These are phyloP conservation scores for Phrynosoma blainvillii DNA, from an alignment of 2,113 vertebrate genomes.

Conservation along the genomic window DNA sequence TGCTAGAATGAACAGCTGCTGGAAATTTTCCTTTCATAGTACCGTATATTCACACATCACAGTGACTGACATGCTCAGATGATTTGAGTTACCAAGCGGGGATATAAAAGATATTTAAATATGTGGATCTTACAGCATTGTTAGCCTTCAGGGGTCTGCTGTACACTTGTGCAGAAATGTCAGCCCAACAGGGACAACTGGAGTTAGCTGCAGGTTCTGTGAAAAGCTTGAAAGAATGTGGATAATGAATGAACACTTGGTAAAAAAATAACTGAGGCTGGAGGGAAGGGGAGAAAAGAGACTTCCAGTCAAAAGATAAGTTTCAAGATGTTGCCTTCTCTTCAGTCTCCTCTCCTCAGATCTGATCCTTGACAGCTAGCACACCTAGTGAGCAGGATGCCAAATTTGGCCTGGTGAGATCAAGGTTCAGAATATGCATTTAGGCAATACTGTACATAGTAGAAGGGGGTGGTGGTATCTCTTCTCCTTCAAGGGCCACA, in stretches of 20 bases:
- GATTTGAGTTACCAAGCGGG: not conserved
- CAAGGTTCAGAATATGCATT: not conserved
- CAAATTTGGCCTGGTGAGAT: too few species aligned
- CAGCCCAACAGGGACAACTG: not conserved
- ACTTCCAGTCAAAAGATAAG: not conserved
- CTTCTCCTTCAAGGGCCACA: too few species aligned
- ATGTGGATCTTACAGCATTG: too few species aligned
- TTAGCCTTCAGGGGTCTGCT: not conserved
- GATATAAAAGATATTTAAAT: too few species aligned
- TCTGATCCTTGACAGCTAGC: not conserved
- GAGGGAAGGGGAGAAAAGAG: not conserved
- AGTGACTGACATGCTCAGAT: not conserved
- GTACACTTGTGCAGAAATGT: not conserved
- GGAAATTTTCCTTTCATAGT: not conserved
- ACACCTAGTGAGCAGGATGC: too few species aligned
- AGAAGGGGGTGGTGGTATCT: too few species aligned
- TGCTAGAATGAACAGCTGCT: not conserved
- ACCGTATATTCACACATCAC: not conserved
- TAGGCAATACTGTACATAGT: not conserved
- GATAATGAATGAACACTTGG: not conserved
- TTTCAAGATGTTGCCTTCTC: too few species aligned
- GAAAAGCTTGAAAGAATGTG: not conserved
- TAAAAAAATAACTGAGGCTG: not conserved
- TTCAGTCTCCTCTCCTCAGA: too few species aligned
- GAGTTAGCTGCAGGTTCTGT: not conserved